phyloP scores from a whole-genome alignment of 2,797 vertebrate genomes.

The Limnodromus scolopaceus region DNA sequence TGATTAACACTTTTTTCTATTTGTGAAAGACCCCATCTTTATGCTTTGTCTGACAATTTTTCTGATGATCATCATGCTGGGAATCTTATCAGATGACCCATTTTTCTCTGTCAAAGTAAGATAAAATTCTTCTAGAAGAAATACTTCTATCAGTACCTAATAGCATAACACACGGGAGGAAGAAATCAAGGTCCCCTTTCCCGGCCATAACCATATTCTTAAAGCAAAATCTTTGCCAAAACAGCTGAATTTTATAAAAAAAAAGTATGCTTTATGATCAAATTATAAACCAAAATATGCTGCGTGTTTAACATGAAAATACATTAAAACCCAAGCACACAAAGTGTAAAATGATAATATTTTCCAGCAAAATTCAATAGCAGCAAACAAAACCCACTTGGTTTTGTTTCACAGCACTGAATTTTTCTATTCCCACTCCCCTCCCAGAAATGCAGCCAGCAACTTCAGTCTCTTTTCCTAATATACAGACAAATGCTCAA shows the following conservation, averaged over 20 bases:
- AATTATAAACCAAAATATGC: background rate
- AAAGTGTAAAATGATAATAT: background rate
- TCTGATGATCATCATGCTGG: background rate
- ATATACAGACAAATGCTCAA: background rate
- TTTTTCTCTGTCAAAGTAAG: background rate
- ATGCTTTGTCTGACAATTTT: background rate
- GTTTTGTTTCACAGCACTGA: background rate
- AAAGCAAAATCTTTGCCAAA: background rate
- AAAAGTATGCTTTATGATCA: background rate
- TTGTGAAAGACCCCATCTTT: background rate
- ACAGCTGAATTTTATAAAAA: background rate
- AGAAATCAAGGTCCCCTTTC: background rate
- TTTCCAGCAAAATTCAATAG: background rate
- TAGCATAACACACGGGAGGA: background rate
- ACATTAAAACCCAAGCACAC: background rate
- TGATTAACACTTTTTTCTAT: background rate
- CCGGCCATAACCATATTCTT: background rate
- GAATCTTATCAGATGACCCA: background rate
- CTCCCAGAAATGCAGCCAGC: background rate
- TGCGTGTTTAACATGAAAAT: background rate
- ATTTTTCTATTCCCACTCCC: background rate
- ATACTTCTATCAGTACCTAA: background rate
- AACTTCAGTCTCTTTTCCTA: background rate
- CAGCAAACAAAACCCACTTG: background rate
- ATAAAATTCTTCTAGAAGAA: background rate